Conservation (phyloP, 2,113 vertebrate species). For the Anoplopoma fimbria region DNA sequence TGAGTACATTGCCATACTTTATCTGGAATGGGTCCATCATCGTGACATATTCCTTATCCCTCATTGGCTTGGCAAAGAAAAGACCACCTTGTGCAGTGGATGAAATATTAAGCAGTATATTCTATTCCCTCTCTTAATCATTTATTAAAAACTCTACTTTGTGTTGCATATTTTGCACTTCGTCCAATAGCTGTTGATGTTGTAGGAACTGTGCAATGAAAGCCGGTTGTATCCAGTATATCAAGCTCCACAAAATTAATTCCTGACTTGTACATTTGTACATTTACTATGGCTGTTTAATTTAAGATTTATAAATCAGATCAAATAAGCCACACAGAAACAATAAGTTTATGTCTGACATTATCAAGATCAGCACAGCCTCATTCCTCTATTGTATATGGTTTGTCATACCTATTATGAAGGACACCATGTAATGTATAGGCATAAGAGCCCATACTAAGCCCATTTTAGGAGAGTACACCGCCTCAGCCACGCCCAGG, state of each 20-base stretch:
- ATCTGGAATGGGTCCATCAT: constrained; percentile 64
- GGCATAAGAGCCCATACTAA: constrained; percentile 86
- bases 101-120: not conserved
- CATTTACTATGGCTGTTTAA: not conserved
- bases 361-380: not conserved
- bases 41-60: constrained; percentile 49
- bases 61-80: constrained; percentile 56
- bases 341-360: not conserved
- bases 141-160: not conserved
- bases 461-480: constrained; percentile 84
- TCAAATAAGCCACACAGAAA: not conserved
- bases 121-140: not conserved
- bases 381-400: not conserved
- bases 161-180: not conserved
- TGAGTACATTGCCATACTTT: constrained; percentile 50
- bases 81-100: constrained; percentile 35
- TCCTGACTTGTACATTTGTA: not conserved
- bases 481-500: constrained; percentile 83
- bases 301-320: not conserved
- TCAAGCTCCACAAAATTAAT: not conserved
- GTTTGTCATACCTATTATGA: constrained; percentile 80
- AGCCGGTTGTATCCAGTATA: not conserved
- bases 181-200: not conserved
- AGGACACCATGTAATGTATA: constrained; percentile 81
- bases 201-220: not conserved